A percentile compares a stretch with the other conserved stretches of the same genome.
Evolutionary conservation across 2,113 vertebrate genomes (phyloP).

Genomic region (Rhombomys opimus): DNA sequence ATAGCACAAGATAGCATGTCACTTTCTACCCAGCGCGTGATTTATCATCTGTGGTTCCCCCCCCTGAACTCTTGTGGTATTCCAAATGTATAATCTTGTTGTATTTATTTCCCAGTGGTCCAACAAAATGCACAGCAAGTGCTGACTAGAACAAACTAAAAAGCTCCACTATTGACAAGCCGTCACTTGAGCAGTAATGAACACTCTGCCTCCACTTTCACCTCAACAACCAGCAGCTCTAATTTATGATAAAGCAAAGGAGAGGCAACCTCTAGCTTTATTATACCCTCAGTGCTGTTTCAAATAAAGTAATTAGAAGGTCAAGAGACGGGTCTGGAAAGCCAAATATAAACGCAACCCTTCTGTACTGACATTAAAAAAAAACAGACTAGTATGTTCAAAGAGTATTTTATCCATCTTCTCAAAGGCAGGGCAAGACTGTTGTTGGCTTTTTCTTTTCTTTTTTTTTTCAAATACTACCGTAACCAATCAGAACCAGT

Average conservation of each 20-base stretch:
- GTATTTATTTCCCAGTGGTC: slow-evolving; percentile 96
- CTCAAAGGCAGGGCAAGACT: slow-evolving; percentile 70
- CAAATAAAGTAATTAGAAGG: slow-evolving; percentile 93
- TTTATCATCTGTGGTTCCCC: slow-evolving; percentile 91
- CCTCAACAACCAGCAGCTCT: slow-evolving; percentile 90
- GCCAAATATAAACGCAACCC: slow-evolving; percentile 89
- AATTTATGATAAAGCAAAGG: slow-evolving; percentile 92
- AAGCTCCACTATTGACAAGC: slow-evolving; percentile 95
- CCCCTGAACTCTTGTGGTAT: slow-evolving; percentile 93
- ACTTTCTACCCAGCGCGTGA: slow-evolving; percentile 94
- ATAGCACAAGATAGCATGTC: slow-evolving; percentile 96
- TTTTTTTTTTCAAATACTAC: slow-evolving; percentile 79
- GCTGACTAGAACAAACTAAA: slow-evolving; percentile 95
- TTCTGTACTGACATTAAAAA: slow-evolving; percentile 85
- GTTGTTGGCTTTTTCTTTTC: background rate
- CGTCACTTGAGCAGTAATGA: slow-evolving; percentile 93
- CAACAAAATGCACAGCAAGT: slow-evolving; percentile 94
- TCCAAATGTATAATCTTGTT: slow-evolving; percentile 97
- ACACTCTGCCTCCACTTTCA: slow-evolving; percentile 90
- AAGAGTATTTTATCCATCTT: slow-evolving; percentile 88
- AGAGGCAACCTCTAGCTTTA: slow-evolving; percentile 90
- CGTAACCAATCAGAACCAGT: slow-evolving; percentile 88
- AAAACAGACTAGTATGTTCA: slow-evolving; percentile 85
- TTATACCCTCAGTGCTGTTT: slow-evolving; percentile 91
- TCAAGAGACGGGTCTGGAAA: slow-evolving; percentile 90